Conservation (phyloP, 2,888 invertebrate genomes). For the Plagiodera versicolora region DNA sequence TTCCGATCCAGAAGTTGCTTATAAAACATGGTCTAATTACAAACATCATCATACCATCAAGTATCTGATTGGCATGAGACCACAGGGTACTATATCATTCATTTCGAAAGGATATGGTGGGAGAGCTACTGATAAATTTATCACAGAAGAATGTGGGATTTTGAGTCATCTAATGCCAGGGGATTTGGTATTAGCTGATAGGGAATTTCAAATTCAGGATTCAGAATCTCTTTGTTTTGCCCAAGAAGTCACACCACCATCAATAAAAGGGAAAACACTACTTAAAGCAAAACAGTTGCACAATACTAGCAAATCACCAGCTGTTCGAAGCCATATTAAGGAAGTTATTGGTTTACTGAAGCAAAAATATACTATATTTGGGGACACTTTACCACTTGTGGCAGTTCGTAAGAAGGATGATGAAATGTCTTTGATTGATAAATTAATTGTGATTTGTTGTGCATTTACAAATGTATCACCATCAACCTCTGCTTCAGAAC, state of each 20-base stretch:
- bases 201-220: conserved; percentile 14
- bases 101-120: conserved; percentile 26
- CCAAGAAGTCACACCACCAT: conserved; percentile 10
- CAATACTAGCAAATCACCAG: conserved; percentile 1
- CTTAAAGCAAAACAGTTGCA: conserved; percentile 11
- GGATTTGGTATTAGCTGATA: conserved; percentile 16
- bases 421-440: neutral
- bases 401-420: neutral
- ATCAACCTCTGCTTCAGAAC: too few species aligned
- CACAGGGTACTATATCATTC: conserved; percentile 21
- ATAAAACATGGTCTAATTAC: conserved; percentile 26
- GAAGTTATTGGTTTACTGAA: conserved; percentile 4
- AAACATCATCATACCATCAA: conserved; percentile 25
- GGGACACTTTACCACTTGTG: neutral
- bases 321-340: conserved; percentile 17
- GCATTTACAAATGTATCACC: neutral
- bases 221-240: conserved; percentile 12
- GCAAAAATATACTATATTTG: neutral
- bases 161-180: conserved; percentile 15
- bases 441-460: neutral
- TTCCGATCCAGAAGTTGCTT: conserved; percentile 16
- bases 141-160: conserved; percentile 18
- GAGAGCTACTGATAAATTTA: conserved; percentile 19
- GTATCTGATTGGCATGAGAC: conserved; percentile 23
- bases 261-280: conserved; percentile 9